Evolutionary conservation across 2,888 invertebrate genomes (phyloP), one percentile per base, ranked within the genome.

Genomic region (Leucoptera coffeella): DNA sequence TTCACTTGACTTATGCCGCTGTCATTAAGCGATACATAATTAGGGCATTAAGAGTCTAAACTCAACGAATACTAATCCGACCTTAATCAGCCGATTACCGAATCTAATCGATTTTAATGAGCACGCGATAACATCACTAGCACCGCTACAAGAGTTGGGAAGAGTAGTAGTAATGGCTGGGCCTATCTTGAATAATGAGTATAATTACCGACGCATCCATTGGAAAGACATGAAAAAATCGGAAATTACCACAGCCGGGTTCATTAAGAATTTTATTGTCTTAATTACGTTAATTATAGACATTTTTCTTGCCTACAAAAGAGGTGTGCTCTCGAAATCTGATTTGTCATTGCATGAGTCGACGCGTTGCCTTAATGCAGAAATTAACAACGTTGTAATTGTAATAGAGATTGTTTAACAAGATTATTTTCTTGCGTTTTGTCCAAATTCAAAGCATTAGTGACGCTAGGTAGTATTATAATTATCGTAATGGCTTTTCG

Each of bases 241-340:
- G 58, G 58, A 60, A 56, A 60, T 61, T 59, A 62, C 60, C 52
- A 44, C 52, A 61, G 62, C 59, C 61, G 58, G 65, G 61, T 62
- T 69, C 67, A 67, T 69, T 65, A 69, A 64, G 61, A 62, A 48
- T 64, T 69, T 69, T 69, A 69, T 67, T 67, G 67, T 69, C 62
- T 69, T 67, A 65, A 69, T 67, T 64, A 60, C 61, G 47, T 62
- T 69, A 65, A 69, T 69, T 69, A 67, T 62, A 64, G 52, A 62
- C 67, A 67, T 67, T 64, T 69, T 65, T 65, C 62, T 67, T 62
- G 46, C 45, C 58, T 56, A 51, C 57, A 61, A 59, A 53, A 64
- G 51, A 57, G 59, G 61, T 58, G 65, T 69, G 65, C 56, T 67
- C 56, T 62, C 56, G 56, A 64, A 69, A 67, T 65, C 55, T 67